These are phyloP conservation scores for Plusia festucae DNA, from an alignment of 2,888 invertebrate species.

Conservation along the genomic window DNA sequence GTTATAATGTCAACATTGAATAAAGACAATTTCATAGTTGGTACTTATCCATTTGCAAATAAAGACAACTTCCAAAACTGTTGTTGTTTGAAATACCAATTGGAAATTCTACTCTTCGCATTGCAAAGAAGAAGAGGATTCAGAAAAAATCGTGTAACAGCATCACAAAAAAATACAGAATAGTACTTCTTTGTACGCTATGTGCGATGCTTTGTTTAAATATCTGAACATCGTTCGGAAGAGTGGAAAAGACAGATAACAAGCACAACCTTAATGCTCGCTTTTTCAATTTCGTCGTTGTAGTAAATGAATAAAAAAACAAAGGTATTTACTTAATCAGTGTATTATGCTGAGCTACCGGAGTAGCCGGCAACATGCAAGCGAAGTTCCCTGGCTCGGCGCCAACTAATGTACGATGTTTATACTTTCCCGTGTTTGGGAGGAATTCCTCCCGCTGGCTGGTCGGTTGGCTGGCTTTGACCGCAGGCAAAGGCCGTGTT, in stretches of 20 bases:
- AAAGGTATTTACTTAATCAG: constrained; percentile 57
- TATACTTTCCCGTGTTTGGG: constrained; percentile 51
- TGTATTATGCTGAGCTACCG: constrained; percentile 40
- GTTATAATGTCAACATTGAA: constrained; percentile 21
- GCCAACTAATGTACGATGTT: constrained; percentile 61
- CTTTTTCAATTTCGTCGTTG: constrained; percentile 45
- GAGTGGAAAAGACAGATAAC: constrained; percentile 49
- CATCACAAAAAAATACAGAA: constrained; percentile 5
- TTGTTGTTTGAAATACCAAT: neutral
- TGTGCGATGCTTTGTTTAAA: neutral
- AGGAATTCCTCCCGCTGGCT: constrained; percentile 49
- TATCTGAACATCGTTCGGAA: constrained; percentile 15
- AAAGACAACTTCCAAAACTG: neutral
- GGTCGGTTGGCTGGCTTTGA: constrained; percentile 51
- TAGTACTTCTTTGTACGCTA: neutral
- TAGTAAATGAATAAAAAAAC: constrained; percentile 42
- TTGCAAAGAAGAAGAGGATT: constrained; percentile 9
- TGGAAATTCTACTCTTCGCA: neutral
- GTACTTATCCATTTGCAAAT: neutral
- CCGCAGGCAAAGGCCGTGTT: constrained; percentile 55
- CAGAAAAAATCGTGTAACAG: constrained; percentile 6
- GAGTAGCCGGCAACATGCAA: constrained; percentile 44
- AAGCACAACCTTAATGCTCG: constrained; percentile 38
- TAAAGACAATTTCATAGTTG: constrained; percentile 4
- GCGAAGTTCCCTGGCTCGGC: constrained; percentile 48